Conservation (phyloP, 2,888 invertebrate genomes). For the Trachelus stipa region DNA sequence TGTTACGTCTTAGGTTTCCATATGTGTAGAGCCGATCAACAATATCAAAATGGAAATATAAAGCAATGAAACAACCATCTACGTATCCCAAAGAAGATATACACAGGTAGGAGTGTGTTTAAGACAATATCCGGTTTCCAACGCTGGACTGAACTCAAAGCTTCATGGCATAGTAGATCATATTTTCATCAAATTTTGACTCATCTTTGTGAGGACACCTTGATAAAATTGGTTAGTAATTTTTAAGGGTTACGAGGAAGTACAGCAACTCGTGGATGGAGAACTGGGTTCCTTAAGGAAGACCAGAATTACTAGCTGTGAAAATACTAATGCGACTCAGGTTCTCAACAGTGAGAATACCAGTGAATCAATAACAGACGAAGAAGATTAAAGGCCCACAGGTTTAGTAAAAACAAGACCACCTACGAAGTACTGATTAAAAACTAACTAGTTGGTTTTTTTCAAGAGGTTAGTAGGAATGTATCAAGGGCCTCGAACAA, state of each 20-base stretch:
- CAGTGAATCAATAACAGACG: background rate
- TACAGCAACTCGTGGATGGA: background rate
- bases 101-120: background rate
- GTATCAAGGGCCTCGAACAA: background rate
- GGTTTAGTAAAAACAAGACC: background rate
- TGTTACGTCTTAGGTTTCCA: background rate
- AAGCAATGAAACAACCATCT: background rate
- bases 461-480: too few relatives aligned
- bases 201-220: background rate
- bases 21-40: slow-evolving; percentile 1
- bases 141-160: background rate
- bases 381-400: background rate
- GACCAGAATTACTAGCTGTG: background rate
- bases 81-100: background rate
- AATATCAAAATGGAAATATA: slow-evolving; percentile 5
- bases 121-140: background rate
- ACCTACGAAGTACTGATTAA: background rate
- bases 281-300: background rate
- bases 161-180: background rate
- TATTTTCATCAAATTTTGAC: background rate
- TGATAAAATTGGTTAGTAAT: background rate
- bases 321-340: background rate
- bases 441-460: background rate
- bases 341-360: background rate
- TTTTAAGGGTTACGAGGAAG: background rate